Evolutionary conservation across 2,113 vertebrate species (phyloP).

Genomic region (Odontesthes bonariensis): DNA sequence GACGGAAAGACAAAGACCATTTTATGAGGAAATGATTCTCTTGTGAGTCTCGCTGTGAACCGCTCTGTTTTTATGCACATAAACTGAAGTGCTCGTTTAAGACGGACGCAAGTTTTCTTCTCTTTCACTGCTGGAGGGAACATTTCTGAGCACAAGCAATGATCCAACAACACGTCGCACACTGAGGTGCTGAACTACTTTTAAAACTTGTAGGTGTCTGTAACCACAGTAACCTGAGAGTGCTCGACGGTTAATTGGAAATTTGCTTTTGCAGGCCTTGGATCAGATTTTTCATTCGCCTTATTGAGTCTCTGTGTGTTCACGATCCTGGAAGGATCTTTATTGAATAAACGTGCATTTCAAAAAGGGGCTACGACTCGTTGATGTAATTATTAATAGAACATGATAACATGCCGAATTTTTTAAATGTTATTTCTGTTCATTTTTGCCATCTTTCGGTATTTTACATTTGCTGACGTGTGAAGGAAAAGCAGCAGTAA

Average conservation of each 20-base stretch:
- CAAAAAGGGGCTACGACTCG: conserved; percentile 9
- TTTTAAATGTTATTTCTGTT: too few relatives aligned
- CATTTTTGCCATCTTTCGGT: background rate
- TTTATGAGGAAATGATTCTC: background rate
- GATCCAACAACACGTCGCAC: background rate
- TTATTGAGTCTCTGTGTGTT: conserved; percentile 7
- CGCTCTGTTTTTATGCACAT: background rate
- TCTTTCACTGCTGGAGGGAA: background rate
- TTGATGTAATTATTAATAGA: background rate
- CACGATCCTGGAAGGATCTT: background rate
- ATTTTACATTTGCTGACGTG: background rate
- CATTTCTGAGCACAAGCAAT: background rate
- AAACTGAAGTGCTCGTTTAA: too few relatives aligned
- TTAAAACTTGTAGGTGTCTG: conserved; percentile 20
- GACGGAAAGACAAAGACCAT: background rate
- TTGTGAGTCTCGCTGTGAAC: background rate
- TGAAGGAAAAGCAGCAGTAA: background rate
- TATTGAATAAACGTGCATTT: background rate
- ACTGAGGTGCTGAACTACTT: conserved; percentile 13
- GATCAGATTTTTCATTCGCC: background rate
- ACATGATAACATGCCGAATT: background rate
- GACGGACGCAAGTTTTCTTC: background rate
- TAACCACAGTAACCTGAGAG: conserved; percentile 21
- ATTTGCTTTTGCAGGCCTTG: conserved; percentile 31
- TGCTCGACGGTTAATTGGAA: background rate